Conservation (phyloP, 1,140 invertebrate species). For the Eurosta solidaginis region DNA sequence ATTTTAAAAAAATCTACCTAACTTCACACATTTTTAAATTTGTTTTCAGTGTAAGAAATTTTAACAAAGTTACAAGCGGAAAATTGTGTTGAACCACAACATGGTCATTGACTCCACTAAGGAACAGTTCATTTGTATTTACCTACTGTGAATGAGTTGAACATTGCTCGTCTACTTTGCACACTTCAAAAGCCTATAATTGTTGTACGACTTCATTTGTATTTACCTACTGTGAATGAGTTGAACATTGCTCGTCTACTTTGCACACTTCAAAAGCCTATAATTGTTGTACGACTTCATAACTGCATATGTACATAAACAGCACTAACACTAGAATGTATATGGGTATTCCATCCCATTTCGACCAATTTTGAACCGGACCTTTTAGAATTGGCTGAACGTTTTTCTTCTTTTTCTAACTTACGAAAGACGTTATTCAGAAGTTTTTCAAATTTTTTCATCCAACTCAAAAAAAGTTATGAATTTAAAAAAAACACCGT, state of each 20-base stretch:
- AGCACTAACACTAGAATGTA: too few species aligned
- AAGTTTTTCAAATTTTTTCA: too few species aligned
- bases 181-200: neutral
- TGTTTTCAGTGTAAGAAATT: neutral
- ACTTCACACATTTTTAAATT: neutral
- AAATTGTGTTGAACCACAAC: conserved; percentile 3
- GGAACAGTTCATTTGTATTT: neutral
- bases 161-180: neutral
- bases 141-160: neutral
- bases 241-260: neutral
- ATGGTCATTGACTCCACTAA: conserved; percentile 1
- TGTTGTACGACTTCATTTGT: neutral
- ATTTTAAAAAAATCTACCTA: neutral
- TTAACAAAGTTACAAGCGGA: neutral
- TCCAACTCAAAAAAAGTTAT: too few species aligned
- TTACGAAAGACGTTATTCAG: too few species aligned
- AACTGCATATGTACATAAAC: too few species aligned
- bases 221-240: too few species aligned
- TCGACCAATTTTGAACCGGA: too few species aligned
- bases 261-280: neutral
- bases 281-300: neutral
- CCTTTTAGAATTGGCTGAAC: too few species aligned
- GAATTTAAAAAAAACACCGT: too few species aligned
- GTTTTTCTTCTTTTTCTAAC: too few species aligned
- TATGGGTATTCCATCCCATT: too few species aligned